Conservation (phyloP, 2,888 invertebrate genomes). For the Campoplex capitator region DNA sequence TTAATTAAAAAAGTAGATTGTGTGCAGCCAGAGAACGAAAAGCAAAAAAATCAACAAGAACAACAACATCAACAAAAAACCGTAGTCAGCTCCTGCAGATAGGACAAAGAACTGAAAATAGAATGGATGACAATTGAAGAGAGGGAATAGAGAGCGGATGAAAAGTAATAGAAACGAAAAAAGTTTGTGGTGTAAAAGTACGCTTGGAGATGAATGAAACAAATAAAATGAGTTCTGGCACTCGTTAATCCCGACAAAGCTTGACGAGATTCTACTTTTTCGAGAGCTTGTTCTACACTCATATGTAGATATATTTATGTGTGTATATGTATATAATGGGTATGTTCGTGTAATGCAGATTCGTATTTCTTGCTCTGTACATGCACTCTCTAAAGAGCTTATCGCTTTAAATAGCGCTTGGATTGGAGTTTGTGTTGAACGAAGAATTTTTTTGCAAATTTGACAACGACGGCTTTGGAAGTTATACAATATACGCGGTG, state of each 20-base stretch:
- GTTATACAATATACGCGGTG: background rate
- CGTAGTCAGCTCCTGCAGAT: slow-evolving; percentile 9
- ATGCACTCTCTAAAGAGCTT: slow-evolving; percentile 35
- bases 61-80: slow-evolving; percentile 13
- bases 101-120: slow-evolving; percentile 53
- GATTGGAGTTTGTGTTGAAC: slow-evolving; percentile 35
- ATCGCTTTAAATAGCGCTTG: slow-evolving; percentile 44
- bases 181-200: slow-evolving; percentile 46
- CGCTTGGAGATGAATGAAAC: slow-evolving; percentile 43
- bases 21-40: background rate
- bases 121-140: slow-evolving; percentile 38
- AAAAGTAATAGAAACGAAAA: slow-evolving; percentile 36
- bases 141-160: background rate
- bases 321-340: background rate
- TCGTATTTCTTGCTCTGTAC: slow-evolving; percentile 25
- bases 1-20: slow-evolving; percentile 43
- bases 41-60: slow-evolving; percentile 6
- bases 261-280: slow-evolving; percentile 56
- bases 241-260: slow-evolving; percentile 62
- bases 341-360: background rate
- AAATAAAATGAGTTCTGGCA: slow-evolving; percentile 57
- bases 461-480: slow-evolving; percentile 2
- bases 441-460: slow-evolving; percentile 5
- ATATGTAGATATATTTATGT: background rate
- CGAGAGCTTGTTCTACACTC: slow-evolving; percentile 9